phyloP scores from a whole-genome alignment of 1,140 invertebrate species.

The Parapsyche elsis region DNA sequence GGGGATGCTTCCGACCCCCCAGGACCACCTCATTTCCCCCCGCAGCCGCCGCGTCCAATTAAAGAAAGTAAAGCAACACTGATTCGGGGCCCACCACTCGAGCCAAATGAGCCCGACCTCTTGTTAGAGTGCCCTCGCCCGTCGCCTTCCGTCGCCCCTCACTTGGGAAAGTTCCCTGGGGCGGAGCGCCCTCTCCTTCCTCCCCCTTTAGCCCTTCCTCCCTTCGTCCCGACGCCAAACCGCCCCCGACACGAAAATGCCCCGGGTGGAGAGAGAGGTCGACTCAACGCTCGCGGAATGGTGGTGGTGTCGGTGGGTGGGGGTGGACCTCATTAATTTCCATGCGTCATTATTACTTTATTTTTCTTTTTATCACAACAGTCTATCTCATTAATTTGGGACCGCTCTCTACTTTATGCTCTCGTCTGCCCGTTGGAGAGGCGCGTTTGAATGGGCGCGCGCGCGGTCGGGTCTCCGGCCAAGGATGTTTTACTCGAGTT shows the following conservation, averaged over 20 bases:
- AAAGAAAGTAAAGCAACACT: constrained; percentile 52
- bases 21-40: background rate
- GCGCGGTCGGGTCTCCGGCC: constrained; percentile 30
- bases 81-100: constrained; percentile 51
- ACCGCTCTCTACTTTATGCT: constrained; percentile 52
- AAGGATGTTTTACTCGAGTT: constrained; percentile 42
- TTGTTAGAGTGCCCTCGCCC: constrained; percentile 41
- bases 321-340: constrained; percentile 55
- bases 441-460: constrained; percentile 49
- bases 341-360: constrained; percentile 57
- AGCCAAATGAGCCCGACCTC: constrained; percentile 53
- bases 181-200: background rate
- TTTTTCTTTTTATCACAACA: constrained; percentile 57
- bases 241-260: constrained; percentile 30
- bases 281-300: background rate
- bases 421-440: constrained; percentile 14
- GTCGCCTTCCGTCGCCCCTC: constrained; percentile 15
- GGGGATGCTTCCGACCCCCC: background rate
- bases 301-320: too few relatives aligned
- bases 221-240: background rate
- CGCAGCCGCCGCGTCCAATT: constrained; percentile 47
- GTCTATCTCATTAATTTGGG: constrained; percentile 57
- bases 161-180: constrained; percentile 27
- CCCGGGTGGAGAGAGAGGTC: background rate
- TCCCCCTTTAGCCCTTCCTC: background rate